Base-by-base conservation (phyloP, 2,888 invertebrate genomes). In the Tryphoninae sp. region DNA sequence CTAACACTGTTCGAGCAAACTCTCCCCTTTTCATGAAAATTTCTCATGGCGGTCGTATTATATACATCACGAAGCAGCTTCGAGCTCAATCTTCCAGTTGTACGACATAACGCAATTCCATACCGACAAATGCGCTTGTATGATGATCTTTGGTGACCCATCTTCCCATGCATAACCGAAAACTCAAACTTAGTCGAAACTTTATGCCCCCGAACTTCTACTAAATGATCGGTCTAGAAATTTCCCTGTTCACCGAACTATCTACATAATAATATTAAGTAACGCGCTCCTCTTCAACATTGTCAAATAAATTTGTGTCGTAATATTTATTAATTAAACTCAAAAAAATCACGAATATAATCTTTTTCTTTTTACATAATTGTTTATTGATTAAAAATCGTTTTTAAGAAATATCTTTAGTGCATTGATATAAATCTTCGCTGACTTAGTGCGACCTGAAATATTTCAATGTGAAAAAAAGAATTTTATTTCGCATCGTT, bases 31-130 rank as follows among this genome's bases (percentile, higher is more conserved):
- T 53, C 69, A 71, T 58, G 8, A 64, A 77, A 73, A 78, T 77
- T 68, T 83, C 59, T 40, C 53, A 72, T 45, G 59, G 13, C 2
- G 45, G 11, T 9, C 13, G 45, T 45, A 45, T 45, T 45, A 55
- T 16, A 55, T 19, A 55, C 55, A 55, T 8, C 16, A 6, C 7
- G 33, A 33, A 33, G 33, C 33, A 33, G 33, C 16, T 51, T 16
- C 51, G 16, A 13, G 51, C 16, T 16, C 51, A 13, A n/a, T 51
- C 51, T 16, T 51, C 13, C 13, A 51, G 51, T 51, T 51, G 55
- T 58, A 42, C 40, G 16, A 49, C n/a, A 2, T 81, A 77, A 82
- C 78, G 69, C 64, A 81, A 82, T 78, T 78, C 22, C 64, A 22
- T 33, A 2, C 19, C 8, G 23, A 59, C 45, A 49, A 45, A 40